Conservation (phyloP, 2,113 vertebrate genomes). For the Aegithalos caudatus region DNA sequence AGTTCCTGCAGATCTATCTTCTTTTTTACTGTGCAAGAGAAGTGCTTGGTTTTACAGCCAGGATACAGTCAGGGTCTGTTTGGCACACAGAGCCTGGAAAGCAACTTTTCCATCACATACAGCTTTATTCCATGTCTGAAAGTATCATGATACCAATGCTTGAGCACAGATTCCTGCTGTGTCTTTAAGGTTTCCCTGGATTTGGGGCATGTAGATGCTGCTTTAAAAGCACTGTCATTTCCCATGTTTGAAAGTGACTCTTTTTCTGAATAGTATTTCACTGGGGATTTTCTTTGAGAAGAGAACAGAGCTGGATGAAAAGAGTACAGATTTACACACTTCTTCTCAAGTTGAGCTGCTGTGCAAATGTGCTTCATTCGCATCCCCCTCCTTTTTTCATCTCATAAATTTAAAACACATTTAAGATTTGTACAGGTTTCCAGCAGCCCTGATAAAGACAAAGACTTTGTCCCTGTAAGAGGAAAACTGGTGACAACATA, state of each 20-base stretch:
- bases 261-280: constrained; percentile 33
- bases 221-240: constrained; percentile 23
- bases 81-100: background rate
- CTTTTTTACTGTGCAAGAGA: background rate
- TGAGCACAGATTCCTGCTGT: background rate
- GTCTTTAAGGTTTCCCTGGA: constrained; percentile 8
- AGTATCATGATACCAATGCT: background rate
- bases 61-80: background rate
- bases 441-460: background rate
- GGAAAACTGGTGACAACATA: background rate
- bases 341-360: constrained; percentile 9
- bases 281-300: constrained; percentile 39
- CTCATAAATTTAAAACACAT: background rate
- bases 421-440: background rate
- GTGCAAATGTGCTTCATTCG: background rate
- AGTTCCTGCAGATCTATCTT: background rate
- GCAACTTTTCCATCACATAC: background rate
- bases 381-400: background rate
- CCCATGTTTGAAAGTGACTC: constrained; percentile 20
- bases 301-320: constrained; percentile 37
- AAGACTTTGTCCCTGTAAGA: background rate
- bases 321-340: constrained; percentile 34
- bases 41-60: background rate
- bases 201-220: constrained; percentile 21
- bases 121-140: background rate